Percentiles rank a stretch among this genome's conserved stretches.
phyloP scores from a whole-genome alignment of 2,888 invertebrate genomes.

The Apamea crenata region DNA sequence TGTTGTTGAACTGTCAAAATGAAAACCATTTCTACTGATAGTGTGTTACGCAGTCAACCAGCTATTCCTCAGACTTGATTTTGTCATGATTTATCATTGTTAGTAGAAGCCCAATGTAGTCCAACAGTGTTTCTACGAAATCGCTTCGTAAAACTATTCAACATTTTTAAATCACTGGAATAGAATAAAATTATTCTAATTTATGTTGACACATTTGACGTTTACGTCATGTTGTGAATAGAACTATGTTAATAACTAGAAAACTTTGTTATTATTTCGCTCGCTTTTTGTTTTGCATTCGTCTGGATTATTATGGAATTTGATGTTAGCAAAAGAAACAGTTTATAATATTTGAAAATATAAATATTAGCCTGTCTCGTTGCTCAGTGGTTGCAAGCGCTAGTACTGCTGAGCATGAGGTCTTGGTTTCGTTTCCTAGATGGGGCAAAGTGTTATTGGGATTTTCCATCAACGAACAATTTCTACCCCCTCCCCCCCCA shows the following conservation, averaged over 20 bases:
- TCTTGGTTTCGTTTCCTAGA: no score
- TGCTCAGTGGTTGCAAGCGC: no score
- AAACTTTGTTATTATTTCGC: slow-evolving; percentile 3
- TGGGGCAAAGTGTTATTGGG: no score
- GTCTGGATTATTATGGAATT: slow-evolving; percentile 13
- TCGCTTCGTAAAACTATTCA: slow-evolving; percentile 7
- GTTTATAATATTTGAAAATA: neutral
- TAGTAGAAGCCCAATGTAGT: slow-evolving; percentile 1
- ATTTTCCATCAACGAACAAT: no score
- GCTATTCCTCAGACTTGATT: neutral
- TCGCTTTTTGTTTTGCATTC: neutral
- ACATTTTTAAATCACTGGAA: slow-evolving; percentile 47
- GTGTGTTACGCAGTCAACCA: no score
- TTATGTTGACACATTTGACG: slow-evolving; percentile 32
- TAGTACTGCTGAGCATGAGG: no score
- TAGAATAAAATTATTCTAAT: slow-evolving; percentile 30
- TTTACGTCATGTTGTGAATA: slow-evolving; percentile 26
- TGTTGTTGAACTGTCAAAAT: no score
- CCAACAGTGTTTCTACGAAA: slow-evolving; percentile 14
- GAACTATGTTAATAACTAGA: slow-evolving; percentile 11
- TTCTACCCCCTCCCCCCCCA: no score
- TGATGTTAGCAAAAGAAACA: neutral
- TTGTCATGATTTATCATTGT: neutral
- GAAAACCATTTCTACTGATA: neutral
- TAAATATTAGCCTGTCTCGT: neutral